phyloP scores from a whole-genome alignment of 2,888 invertebrate genomes.

The Glyphotaelius pellucidus region DNA sequence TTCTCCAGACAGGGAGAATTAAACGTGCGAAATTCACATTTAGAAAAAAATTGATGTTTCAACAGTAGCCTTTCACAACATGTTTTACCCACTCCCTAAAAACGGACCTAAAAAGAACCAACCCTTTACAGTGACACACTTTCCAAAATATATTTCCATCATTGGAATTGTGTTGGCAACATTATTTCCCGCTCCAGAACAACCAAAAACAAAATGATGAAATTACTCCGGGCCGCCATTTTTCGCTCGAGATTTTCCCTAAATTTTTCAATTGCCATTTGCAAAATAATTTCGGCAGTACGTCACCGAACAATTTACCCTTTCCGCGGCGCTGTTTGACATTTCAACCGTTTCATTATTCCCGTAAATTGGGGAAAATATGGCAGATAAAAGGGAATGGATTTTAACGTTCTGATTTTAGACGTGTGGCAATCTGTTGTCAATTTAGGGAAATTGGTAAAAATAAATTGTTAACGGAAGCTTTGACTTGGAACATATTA shows the following conservation, averaged over 20 bases:
- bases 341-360: conserved; percentile 2
- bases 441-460: background rate
- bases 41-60: no score
- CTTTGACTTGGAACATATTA: background rate
- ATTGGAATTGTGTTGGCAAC: background rate
- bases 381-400: background rate
- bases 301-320: background rate
- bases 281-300: background rate
- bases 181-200: background rate
- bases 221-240: background rate
- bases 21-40: no score
- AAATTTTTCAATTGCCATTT: background rate
- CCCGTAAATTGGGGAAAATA: background rate
- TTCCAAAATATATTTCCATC: background rate
- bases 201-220: background rate
- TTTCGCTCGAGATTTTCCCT: background rate
- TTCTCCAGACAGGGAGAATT: no score
- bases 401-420: background rate
- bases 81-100: background rate
- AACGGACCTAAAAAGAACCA: background rate
- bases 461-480: background rate
- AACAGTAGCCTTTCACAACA: no score
- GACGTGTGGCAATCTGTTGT: background rate
- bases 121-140: background rate
- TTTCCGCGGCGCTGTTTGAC: background rate